These are phyloP conservation scores for Mastomys natalensis DNA, from an alignment of 2,113 vertebrate genomes.

Conservation along the genomic window DNA sequence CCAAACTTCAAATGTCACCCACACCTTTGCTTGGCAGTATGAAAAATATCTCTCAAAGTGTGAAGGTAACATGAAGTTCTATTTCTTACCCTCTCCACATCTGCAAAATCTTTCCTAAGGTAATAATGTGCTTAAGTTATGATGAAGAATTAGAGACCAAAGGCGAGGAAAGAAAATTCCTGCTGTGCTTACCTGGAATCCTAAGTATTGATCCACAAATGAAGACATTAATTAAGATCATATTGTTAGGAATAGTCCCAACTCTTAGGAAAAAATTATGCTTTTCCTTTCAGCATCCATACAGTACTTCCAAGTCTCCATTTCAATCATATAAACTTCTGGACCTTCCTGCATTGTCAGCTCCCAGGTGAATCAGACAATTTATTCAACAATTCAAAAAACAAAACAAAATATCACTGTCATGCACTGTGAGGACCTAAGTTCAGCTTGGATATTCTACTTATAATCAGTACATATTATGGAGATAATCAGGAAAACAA, in stretches of 20 bases:
- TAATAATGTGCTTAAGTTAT: neutral
- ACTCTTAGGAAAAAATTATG: neutral
- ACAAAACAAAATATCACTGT: too few relatives aligned
- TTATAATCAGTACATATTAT: neutral
- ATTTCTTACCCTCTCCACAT: constrained; percentile 25
- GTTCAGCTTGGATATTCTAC: neutral
- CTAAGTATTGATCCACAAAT: neutral
- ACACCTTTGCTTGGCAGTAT: constrained; percentile 68
- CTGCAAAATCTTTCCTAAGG: neutral
- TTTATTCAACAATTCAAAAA: neutral
- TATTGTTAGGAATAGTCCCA: neutral
- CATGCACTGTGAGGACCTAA: too few relatives aligned
- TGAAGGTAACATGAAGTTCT: constrained; percentile 56
- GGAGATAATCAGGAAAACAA: neutral
- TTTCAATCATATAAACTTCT: neutral
- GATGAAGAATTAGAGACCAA: neutral
- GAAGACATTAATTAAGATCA: neutral
- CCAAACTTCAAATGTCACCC: constrained; percentile 76
- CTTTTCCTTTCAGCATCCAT: neutral
- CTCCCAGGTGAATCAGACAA: neutral
- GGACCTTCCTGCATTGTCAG: neutral
- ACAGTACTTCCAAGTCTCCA: neutral
- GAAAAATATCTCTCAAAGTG: constrained; percentile 44
- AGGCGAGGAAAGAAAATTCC: neutral
- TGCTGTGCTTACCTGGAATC: neutral